Evolutionary conservation across 2,797 vertebrate species (phyloP), one percentile per base, ranked within the genome.

Genomic region (Staurois parvus): DNA sequence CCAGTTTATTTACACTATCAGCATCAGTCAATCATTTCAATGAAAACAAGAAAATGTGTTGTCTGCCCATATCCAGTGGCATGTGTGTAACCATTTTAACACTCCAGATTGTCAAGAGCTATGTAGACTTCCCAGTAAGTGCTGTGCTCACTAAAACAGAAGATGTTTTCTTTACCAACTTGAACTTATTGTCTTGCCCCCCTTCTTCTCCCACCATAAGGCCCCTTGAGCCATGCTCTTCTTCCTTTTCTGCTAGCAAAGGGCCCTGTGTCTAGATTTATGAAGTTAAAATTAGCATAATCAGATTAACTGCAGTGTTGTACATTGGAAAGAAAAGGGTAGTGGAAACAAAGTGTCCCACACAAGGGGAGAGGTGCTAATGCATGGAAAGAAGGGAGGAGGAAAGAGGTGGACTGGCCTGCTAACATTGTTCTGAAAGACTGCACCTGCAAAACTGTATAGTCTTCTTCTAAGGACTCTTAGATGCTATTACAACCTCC

Each of bases 211-310:
- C 59, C 81, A 37, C 81, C 62, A 68, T 34, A 32, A 40, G 4
- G 30, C 21, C 30, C 59, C 80, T 89, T 64, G 83, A 87, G 64
- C 67, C 79, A 34, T 73, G 88, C 85, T 80, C 80, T 84, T 85
- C 89, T 88, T 82, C 82, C 85, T 78, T 76, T 82, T 90, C 90
- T 90, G 89, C 87, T 78, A 87, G 90, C 89, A 89, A 90, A 90
- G 88, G 83, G 85, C 91, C 91, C 90, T 95, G 94, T 92, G 90
- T 94, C 92, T 95, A 96, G 97, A 96, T 96, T 99, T 95, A 95
- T 97, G 96, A 98, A 98, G 97, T 97, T 96, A 93, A 95, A 93
- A 99, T 99, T 98, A 97, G 94, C 97, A 97, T 99, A 99, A 99
- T 99, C 98, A 95, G 97, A 98, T 99, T 97, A 97, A 92, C 94